A percentile compares a stretch with the other conserved stretches of the same genome.
phyloP scores from a whole-genome alignment of 2,113 vertebrate genomes.

The Narcine bancroftii region DNA sequence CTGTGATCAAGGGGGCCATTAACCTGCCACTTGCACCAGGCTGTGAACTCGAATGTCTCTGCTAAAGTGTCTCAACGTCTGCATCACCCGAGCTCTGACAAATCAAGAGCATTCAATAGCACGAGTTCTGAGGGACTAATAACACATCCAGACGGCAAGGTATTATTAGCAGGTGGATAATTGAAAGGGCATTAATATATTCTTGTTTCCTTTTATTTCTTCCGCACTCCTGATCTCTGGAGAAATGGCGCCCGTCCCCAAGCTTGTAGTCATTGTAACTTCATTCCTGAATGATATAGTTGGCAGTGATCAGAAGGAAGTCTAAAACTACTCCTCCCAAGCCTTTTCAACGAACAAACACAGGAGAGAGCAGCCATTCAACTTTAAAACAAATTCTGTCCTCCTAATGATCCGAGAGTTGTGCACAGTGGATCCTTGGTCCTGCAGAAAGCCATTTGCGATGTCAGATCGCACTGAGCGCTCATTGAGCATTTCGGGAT shows the following conservation, averaged over 20 bases:
- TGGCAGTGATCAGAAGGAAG: not conserved
- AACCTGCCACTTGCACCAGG: not conserved
- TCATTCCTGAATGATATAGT: not conserved
- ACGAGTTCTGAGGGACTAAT: not conserved
- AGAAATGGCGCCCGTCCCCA: not conserved
- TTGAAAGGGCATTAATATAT: not conserved
- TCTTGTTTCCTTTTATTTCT: not conserved
- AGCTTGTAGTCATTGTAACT: not conserved
- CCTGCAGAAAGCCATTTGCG: not conserved
- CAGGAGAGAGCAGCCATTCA: not conserved
- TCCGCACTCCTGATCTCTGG: too few species aligned
- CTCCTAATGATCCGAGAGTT: too few species aligned
- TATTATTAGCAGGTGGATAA: slow-evolving; percentile 24
- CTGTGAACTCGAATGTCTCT: not conserved
- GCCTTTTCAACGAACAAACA: not conserved
- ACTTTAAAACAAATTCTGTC: not conserved
- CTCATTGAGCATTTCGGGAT: too few species aligned
- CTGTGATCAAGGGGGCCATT: not conserved
- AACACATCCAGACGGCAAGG: not conserved
- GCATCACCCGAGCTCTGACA: not conserved
- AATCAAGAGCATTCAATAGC: not conserved
- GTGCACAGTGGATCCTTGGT: too few species aligned
- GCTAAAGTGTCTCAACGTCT: not conserved
- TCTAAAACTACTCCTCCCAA: not conserved
- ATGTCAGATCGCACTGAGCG: not conserved